Evolutionary conservation across 2,113 vertebrate genomes (phyloP).

Genomic region (Antechinus stuartii): DNA sequence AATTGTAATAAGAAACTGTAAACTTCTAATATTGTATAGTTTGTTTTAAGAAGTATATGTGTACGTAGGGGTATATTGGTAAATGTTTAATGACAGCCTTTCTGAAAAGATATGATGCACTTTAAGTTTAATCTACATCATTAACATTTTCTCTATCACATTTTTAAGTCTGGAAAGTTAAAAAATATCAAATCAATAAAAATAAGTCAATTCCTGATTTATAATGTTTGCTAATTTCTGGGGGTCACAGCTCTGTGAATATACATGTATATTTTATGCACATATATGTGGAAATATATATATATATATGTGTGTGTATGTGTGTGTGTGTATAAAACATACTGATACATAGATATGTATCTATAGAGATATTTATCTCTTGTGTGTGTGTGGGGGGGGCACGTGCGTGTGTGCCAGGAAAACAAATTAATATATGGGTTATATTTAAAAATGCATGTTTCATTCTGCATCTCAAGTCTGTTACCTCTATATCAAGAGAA

Average conservation of each 20-base stretch:
- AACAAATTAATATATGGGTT: not conserved
- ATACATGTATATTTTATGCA: not conserved
- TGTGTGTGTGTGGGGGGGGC: not conserved
- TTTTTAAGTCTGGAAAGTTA: not conserved
- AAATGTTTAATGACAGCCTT: not conserved
- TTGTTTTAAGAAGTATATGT: not conserved
- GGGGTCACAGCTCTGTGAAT: not conserved
- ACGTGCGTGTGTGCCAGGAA: not conserved
- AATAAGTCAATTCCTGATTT: not conserved
- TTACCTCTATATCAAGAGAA: not conserved
- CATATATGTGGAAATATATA: not conserved
- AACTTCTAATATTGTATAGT: not conserved
- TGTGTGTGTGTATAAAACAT: not conserved
- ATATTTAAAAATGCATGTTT: not conserved
- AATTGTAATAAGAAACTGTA: not conserved
- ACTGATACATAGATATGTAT: not conserved
- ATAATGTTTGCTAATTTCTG: not conserved
- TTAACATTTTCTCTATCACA: not conserved
- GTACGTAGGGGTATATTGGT: not conserved
- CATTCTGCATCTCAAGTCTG: not conserved
- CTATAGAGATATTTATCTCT: not conserved
- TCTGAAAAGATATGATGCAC: not conserved
- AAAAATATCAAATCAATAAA: not conserved
- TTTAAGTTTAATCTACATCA: not conserved
- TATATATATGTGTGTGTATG: not conserved